Base-by-base conservation (phyloP, 2,888 invertebrate genomes). In the Urechis unicinctus region DNA sequence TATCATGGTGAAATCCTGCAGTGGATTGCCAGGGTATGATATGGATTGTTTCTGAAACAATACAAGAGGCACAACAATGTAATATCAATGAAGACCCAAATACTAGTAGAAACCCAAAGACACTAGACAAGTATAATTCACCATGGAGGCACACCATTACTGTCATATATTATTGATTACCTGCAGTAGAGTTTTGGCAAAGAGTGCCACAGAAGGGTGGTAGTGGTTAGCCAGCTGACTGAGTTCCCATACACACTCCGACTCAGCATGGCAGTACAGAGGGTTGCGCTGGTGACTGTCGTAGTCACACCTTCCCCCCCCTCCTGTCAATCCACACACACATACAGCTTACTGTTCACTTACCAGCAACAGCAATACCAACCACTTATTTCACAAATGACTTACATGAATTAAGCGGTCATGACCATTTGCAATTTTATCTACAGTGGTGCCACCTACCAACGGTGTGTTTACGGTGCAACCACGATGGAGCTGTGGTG, bases 121-220 rank as follows among this genome's bases (percentile, higher is more conserved):
- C 6, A 9, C 21, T 45, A 22, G 13, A n/a, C 45, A 45, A n/a
- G 31, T n/a, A 17, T n/a, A 42, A 9, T 9, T 5, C 13, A 36
- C 9, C 5, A 42, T 13, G 22, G 6, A 21, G 22, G 6, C 22
- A 45, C 6, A 45, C 17, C 26, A n/a, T n/a, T n/a, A n/a, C n/a
- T n/a, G n/a, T n/a, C n/a, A n/a, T n/a, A n/a, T n/a, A n/a, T n/a
- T n/a, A n/a, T n/a, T n/a, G n/a, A 53, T 53, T 55, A 72, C 85
- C 61, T 86, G 80, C 0, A 91, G 72, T 3, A 97, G 80, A 63
- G 85, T 88, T 47, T 85, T 82, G 0, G 95, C 91, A 80, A 94
- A 97, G 56, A 95, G 80, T 48, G 88, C 83, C 1, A 95, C 91
- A 0, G 91, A 88, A 0, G 97, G 97, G 79, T 98, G 97, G 75